These are phyloP conservation scores for Ennomos fuscantarius DNA, from an alignment of 2,888 invertebrate species.

Conservation along the genomic window DNA sequence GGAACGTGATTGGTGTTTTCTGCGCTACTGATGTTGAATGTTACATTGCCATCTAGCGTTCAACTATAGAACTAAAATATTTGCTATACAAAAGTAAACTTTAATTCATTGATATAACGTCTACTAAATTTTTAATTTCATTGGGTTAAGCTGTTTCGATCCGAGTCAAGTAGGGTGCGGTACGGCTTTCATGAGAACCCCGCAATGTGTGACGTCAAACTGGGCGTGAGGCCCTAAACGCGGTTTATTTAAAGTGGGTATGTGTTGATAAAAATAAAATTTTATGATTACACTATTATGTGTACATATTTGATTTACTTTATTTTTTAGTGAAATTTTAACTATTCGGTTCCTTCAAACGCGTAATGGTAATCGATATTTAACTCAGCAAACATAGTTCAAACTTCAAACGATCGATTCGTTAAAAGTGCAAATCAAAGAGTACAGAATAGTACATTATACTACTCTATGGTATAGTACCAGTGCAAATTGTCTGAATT, in stretches of 20 bases:
- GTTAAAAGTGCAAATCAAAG: too few species aligned
- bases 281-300: too few species aligned
- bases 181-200: conserved; percentile 77
- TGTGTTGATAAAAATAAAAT: too few species aligned
- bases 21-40: conserved; percentile 69
- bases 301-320: too few species aligned
- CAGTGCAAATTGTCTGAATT: too few species aligned
- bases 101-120: conserved; percentile 20
- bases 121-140: conserved; percentile 26
- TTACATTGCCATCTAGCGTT: conserved; percentile 61
- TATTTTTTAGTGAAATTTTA: too few species aligned
- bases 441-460: too few species aligned
- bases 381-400: too few species aligned
- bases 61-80: conserved; percentile 48
- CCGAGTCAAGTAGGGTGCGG: conserved; percentile 75
- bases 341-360: too few species aligned
- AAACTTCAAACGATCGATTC: too few species aligned
- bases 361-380: too few species aligned
- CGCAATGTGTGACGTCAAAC: conserved; percentile 82
- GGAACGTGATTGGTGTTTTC: conserved; percentile 75
- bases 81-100: conserved; percentile 45
- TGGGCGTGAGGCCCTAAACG: conserved; percentile 77
- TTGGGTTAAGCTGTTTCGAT: conserved; percentile 54
- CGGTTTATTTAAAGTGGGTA: conserved; percentile 53
- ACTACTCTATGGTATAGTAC: too few species aligned